Conservation (phyloP, 2,797 vertebrate genomes). For the Amazona ochrocephala region DNA sequence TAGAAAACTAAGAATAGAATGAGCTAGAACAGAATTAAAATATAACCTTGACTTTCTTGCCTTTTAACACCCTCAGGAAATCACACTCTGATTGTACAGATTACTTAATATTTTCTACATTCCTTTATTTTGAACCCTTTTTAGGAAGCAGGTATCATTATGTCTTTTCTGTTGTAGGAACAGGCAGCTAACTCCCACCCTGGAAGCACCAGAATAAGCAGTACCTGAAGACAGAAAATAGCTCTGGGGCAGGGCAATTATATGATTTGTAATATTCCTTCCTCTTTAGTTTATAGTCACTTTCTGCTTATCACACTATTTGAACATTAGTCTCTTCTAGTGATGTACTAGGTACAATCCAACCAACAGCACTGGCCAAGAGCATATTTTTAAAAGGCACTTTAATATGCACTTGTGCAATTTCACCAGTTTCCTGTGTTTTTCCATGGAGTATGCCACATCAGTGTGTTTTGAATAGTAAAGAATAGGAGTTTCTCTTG, state of each 20-base stretch:
- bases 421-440: background rate
- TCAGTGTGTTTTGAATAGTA: background rate
- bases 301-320: background rate
- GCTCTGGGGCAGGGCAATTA: background rate
- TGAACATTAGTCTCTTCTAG: background rate
- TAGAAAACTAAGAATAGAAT: slow-evolving; percentile 49
- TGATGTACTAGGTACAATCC: background rate
- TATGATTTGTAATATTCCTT: background rate
- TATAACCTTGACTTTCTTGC: slow-evolving; percentile 11
- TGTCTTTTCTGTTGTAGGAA: background rate
- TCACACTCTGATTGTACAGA: background rate
- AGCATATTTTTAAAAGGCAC: background rate
- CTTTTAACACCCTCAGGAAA: background rate
- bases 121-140: background rate
- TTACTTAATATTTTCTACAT: background rate
- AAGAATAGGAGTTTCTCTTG: background rate
- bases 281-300: background rate
- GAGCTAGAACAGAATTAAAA: slow-evolving; percentile 27
- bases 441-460: background rate
- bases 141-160: background rate
- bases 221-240: background rate
- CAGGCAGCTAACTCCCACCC: background rate
- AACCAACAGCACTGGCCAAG: background rate
- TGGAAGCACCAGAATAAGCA: background rate
- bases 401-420: background rate